Percentiles rank a stretch among this genome's conserved stretches.
These are phyloP conservation scores for Griposia aprilina DNA, from an alignment of 2,888 invertebrate species.

Conservation along the genomic window DNA sequence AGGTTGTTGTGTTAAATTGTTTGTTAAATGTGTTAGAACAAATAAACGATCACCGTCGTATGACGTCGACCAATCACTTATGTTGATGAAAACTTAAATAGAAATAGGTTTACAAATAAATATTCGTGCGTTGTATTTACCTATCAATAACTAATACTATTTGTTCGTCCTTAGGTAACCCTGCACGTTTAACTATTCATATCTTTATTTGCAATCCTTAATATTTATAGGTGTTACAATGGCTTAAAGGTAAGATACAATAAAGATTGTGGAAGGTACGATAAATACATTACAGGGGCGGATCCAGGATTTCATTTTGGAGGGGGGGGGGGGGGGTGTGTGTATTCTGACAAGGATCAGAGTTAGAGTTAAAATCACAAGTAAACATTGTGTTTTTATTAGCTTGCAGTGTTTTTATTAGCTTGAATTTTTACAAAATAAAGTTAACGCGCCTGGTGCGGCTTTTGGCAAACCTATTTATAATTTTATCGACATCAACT, in stretches of 20 bases:
- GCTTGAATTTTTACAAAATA: too few relatives aligned
- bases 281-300: neutral
- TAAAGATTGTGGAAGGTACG: neutral
- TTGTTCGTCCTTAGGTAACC: slow-evolving; percentile 25
- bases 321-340: too few relatives aligned
- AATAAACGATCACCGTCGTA: slow-evolving; percentile 37
- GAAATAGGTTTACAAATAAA: slow-evolving; percentile 40
- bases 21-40: slow-evolving; percentile 48
- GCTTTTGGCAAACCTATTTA: too few relatives aligned
- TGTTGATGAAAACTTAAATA: slow-evolving; percentile 49
- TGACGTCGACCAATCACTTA: slow-evolving; percentile 20
- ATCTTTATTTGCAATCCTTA: neutral
- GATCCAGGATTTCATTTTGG: too few relatives aligned
- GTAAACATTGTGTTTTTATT: too few relatives aligned
- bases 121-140: slow-evolving; percentile 24
- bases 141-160: slow-evolving; percentile 14
- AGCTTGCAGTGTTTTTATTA: too few relatives aligned
- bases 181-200: neutral
- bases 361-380: too few relatives aligned
- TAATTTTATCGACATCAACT: too few relatives aligned
- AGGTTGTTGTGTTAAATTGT: slow-evolving; percentile 50
- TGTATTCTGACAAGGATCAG: too few relatives aligned
- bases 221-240: neutral
- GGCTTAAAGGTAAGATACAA: neutral
- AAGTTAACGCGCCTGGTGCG: too few relatives aligned